Evolutionary conservation across 2,113 vertebrate species (phyloP).

Genomic region (Cariama cristata): DNA sequence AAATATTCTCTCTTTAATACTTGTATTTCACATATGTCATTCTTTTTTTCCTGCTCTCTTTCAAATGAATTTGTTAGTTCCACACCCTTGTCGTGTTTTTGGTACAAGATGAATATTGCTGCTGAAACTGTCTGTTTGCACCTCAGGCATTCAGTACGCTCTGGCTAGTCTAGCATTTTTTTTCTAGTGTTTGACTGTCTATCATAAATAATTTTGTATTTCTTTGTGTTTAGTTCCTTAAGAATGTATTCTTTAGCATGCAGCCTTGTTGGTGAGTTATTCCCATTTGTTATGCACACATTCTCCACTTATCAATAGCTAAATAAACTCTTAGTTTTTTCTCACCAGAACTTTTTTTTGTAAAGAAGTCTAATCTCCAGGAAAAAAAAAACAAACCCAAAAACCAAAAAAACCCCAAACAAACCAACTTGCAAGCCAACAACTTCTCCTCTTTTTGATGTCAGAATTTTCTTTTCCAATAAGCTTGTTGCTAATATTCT

Average conservation of each 20-base stretch:
- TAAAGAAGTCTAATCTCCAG: not conserved
- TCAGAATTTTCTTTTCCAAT: not conserved
- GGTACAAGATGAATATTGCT: not conserved
- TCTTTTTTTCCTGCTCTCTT: fast-evolving
- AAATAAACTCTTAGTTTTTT: not conserved
- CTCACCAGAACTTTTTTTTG: not conserved
- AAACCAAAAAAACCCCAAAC: not conserved
- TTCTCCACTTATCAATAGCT: not conserved
- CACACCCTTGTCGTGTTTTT: not conserved
- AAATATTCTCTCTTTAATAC: not conserved
- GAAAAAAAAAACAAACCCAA: too few species aligned
- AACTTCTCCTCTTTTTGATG: not conserved
- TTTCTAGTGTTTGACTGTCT: not conserved
- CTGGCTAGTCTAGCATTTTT: not conserved
- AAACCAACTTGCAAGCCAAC: not conserved
- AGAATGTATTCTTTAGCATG: not conserved
- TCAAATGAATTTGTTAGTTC: not conserved
- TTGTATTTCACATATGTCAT: not conserved
- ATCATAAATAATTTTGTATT: not conserved
- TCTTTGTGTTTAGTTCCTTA: not conserved
- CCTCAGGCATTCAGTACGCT: not conserved
- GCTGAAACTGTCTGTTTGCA: not conserved
- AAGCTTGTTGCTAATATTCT: not conserved
- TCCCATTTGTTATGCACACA: not conserved
- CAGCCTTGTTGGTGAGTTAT: not conserved